A percentile compares a stretch with the other conserved stretches of the same genome.
phyloP scores from a whole-genome alignment of 2,888 invertebrate species.

The Rhabditoides inermis region DNA sequence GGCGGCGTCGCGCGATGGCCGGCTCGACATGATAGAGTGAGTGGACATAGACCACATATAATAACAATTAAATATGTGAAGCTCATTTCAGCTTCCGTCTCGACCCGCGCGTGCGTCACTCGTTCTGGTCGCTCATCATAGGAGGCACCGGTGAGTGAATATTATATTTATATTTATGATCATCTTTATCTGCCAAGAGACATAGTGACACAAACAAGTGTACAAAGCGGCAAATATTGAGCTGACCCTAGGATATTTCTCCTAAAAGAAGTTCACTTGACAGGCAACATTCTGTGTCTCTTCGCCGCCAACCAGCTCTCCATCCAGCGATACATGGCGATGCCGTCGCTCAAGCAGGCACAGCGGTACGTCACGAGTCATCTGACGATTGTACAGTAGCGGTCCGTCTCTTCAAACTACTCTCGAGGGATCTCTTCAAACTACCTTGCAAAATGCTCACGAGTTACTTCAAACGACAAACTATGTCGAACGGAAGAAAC shows the following conservation, averaged over 20 bases:
- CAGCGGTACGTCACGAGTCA: constrained; percentile 18
- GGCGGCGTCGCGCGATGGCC: constrained; percentile 1
- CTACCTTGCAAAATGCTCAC: too few relatives aligned
- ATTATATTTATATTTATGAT: too few relatives aligned
- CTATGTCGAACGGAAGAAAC: not conserved
- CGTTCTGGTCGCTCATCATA: constrained; percentile 37
- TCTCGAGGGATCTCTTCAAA: too few relatives aligned
- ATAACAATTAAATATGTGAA: not conserved
- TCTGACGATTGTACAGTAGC: constrained; percentile 21
- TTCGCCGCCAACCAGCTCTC: constrained; percentile 49
- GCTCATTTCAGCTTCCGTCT: constrained; percentile 37
- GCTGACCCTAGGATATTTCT: too few relatives aligned
- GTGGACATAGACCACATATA: not conserved
- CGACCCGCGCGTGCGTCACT: constrained; percentile 45
- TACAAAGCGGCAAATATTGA: too few relatives aligned
- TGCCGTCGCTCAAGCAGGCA: constrained; percentile 25
- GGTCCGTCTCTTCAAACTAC: too few relatives aligned
- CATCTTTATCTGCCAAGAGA: too few relatives aligned
- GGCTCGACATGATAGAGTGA: not conserved
- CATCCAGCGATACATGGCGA: constrained; percentile 44
- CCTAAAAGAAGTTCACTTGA: too few relatives aligned
- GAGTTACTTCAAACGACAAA: constrained; percentile 5
- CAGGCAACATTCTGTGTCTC: constrained; percentile 38
- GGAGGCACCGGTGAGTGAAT: constrained; percentile 47
- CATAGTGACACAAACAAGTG: too few relatives aligned